phyloP scores from a whole-genome alignment of 2,797 vertebrate species.

The Crenichthys baileyi region DNA sequence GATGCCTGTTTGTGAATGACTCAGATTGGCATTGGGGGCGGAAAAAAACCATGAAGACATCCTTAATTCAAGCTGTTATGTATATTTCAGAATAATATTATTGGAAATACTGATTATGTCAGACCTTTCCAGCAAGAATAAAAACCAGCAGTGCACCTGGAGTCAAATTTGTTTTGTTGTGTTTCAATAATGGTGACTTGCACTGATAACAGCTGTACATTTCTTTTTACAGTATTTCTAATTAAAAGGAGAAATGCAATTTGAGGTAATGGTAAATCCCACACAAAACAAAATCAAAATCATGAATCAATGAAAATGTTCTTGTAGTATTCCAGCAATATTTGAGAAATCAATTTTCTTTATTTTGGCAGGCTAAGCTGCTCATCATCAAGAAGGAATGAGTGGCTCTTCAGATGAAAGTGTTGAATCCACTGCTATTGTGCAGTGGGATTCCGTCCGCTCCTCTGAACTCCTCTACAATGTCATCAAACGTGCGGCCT shows the following conservation, averaged over 20 bases:
- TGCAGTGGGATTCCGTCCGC: slow-evolving; percentile 74
- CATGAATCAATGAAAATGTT: background rate
- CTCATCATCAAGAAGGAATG: background rate
- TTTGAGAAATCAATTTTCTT: background rate
- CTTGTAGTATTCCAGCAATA: background rate
- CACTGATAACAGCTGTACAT: background rate
- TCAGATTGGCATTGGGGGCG: too few species aligned
- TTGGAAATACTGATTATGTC: background rate
- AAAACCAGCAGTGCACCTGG: background rate
- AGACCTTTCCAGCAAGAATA: background rate
- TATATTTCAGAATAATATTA: background rate
- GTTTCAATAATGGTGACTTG: too few species aligned
- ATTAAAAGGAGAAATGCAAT: background rate
- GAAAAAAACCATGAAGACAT: background rate
- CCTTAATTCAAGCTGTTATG: background rate
- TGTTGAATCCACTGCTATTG: slow-evolving; percentile 79
- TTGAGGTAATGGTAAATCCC: background rate
- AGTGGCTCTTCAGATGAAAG: slow-evolving; percentile 69
- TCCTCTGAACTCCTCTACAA: slow-evolving; percentile 74
- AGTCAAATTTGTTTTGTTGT: background rate
- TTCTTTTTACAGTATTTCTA: background rate
- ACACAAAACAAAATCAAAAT: background rate
- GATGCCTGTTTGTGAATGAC: too few species aligned
- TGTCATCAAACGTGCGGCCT: slow-evolving; percentile 79
- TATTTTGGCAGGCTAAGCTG: background rate